Base-by-base conservation (phyloP, 2,113 vertebrate species). In the Gymnocephalus cernua region DNA sequence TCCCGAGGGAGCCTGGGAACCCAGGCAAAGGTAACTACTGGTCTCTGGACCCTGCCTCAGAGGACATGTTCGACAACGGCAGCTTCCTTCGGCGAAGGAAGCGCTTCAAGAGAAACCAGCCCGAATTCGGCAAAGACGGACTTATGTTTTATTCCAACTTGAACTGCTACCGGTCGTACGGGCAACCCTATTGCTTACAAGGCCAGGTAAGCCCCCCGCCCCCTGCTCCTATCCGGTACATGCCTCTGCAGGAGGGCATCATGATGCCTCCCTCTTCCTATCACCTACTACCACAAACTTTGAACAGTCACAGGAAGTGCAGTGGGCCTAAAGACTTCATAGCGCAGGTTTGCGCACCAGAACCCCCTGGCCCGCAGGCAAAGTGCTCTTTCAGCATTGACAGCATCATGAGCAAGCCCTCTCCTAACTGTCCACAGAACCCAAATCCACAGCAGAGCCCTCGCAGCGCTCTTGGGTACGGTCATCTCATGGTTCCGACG, bases 1-100 rank as follows among this genome's bases (percentile, higher is more conserved):
- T 98, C 72, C 97, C 98, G 16, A 94, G 97, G 73, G 97, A 97
- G n/a, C 97, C 98, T 0, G 98, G 98, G 0, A 96, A 97, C 66
- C 96, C 97, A 0, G 98, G 98, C n/a, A 99, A 99, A 86, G 98
- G 98, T 68, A 98, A 96, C 94, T 97, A 98, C 93, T 99, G 98
- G 98, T 95, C 96, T 44, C 92, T 98, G 84, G 96, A 97, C 84
- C 97, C 97, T 0, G 97, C 96, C 2, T 97, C 97, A 1, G 96
- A 94, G 87, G 97, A 96, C 91, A 98, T 98, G 97, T 98, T 98
- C 77, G 97, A 96, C 93, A 96, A 97, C 79, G 97, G 97, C 82
- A 97, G 97, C 91, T 97, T 98, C 78, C 95, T 98, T 1, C 93
- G 97, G 12, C 93, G 97, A n/a, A 95, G 97, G 70, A 97, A 97